Conservation (phyloP, 2,113 vertebrate species). For the Zeus faber region DNA sequence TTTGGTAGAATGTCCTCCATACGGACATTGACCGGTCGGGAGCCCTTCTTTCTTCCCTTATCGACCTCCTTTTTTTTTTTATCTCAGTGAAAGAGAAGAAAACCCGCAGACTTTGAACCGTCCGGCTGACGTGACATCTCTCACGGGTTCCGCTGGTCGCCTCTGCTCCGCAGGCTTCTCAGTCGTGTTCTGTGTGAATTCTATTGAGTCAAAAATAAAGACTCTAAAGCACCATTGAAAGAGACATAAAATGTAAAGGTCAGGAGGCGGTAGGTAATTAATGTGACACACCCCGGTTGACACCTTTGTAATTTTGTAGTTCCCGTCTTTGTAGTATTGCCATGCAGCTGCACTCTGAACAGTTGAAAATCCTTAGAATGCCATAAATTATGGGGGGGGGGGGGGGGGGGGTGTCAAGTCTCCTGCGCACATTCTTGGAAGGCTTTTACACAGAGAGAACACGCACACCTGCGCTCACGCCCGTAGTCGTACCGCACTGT, state of each 20-base stretch:
- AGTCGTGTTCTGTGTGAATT: neutral
- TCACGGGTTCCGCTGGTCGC: no score
- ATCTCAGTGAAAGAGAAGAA: no score
- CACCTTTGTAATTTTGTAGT: slow-evolving; percentile 38
- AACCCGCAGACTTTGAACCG: no score
- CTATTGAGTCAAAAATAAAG: slow-evolving; percentile 19
- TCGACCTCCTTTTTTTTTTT: no score
- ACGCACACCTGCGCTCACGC: slow-evolving; percentile 38
- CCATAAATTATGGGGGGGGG: slow-evolving; percentile 42
- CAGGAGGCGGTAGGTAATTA: slow-evolving; percentile 22
- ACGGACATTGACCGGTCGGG: no score
- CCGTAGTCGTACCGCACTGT: neutral
- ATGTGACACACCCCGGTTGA: slow-evolving; percentile 24
- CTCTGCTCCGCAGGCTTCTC: no score
- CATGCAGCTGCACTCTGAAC: slow-evolving; percentile 54
- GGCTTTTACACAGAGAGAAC: slow-evolving; percentile 33
- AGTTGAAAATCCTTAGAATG: slow-evolving; percentile 37
- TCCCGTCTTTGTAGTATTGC: slow-evolving; percentile 39
- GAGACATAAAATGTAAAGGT: slow-evolving; percentile 29
- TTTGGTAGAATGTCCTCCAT: no score
- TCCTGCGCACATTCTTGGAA: slow-evolving; percentile 31
- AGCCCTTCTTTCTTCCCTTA: no score
- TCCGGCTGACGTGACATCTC: no score
- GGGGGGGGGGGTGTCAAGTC: slow-evolving; percentile 35
- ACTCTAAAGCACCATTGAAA: slow-evolving; percentile 19